Base-by-base conservation (phyloP, 2,797 vertebrate genomes). In the Brachymystax lenok region DNA sequence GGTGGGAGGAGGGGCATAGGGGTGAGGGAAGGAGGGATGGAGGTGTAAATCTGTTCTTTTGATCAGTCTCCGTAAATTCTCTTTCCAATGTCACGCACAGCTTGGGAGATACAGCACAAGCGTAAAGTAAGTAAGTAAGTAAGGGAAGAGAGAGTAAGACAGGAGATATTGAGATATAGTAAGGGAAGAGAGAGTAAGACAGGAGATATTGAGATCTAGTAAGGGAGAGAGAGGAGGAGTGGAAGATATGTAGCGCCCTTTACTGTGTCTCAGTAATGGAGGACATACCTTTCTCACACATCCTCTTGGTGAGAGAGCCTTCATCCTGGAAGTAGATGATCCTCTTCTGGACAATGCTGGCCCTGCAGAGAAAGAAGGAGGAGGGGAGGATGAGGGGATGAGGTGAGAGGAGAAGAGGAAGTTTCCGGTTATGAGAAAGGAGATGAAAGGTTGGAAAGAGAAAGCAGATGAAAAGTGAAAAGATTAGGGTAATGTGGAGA, bases 321-420 rank as follows among this genome's bases (percentile, higher is more conserved):
- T 98, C 96, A 69, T 99, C 96, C 90, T 98, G 97, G 92, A 98
- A 98, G 92, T 96, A 98, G 91, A 98, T 98, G n/a, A 99, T 93
- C 85, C 94, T 96, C 84, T 97, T 98, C 94, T 99, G 97, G 80
- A 98, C 96, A 52, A 99, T 97, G 76, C 97, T 99, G 78, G 97
- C 97, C 90, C 98, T 99, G 86, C n/a, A 86, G 79, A 79, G n/a
- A 21, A 17, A 16, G 17, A 27, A 33, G 5, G 3, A 54, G 40
- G 40, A 46, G 40, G 10, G 40, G 40, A 46, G 40, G 40, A 33
- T 4, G 33, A 33, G 33, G 33, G 33, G 33, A 33, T 4, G 33
- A 46, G 10, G 40, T 46, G 40, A 12, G 40, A 40, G 40, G 8
- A 10, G 8, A 40, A 46, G 40, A 46, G 40, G 40, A 4, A 72